These are phyloP conservation scores for Hecatera dysodea DNA, from an alignment of 2,888 invertebrate genomes.

Conservation along the genomic window DNA sequence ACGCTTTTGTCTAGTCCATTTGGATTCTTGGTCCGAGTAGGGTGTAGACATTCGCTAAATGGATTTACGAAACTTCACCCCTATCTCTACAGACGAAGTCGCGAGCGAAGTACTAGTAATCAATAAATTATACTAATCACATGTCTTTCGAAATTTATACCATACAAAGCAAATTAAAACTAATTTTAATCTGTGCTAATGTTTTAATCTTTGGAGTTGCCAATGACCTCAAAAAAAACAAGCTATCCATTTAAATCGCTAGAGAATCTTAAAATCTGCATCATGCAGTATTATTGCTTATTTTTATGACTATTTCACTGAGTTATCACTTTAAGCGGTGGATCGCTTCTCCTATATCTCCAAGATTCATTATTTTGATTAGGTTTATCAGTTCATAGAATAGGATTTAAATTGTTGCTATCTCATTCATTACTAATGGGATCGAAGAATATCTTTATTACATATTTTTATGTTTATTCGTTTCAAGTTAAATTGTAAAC, in stretches of 20 bases:
- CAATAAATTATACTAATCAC: conserved; percentile 13
- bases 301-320: conserved; percentile 42
- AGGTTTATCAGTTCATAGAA: conserved; percentile 60
- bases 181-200: conserved; percentile 26
- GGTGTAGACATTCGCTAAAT: no score
- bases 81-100: no score
- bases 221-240: conserved; percentile 46
- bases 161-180: conserved; percentile 20
- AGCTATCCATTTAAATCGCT: conserved; percentile 28
- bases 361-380: conserved; percentile 43
- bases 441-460: conserved; percentile 34
- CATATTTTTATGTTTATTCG: conserved; percentile 19
- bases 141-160: conserved; percentile 40
- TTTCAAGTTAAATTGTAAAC: conserved; percentile 28
- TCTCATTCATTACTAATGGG: conserved; percentile 36
- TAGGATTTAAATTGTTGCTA: conserved; percentile 29
- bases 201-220: conserved; percentile 29
- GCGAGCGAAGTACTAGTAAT: no score
- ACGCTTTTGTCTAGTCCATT: no score
- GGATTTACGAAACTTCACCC: no score
- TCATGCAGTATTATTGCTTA: conserved; percentile 18
- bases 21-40: no score
- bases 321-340: conserved; percentile 24
- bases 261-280: conserved; percentile 39
- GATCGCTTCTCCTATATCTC: conserved; percentile 31